phyloP scores from a whole-genome alignment of 2,113 vertebrate species.

The Athene cunicularia region DNA sequence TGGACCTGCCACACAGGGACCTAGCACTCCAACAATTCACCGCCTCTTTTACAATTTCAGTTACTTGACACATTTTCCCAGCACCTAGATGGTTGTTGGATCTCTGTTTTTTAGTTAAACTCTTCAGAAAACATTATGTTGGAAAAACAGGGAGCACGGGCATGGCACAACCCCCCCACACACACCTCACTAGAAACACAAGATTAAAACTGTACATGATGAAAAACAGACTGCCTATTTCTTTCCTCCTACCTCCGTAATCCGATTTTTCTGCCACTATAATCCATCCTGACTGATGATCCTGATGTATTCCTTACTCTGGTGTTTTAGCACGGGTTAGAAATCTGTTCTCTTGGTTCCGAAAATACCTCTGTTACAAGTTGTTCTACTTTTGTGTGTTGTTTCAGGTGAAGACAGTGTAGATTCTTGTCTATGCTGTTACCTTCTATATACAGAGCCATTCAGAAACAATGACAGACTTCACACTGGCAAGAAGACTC shows the following conservation, averaged over 20 bases:
- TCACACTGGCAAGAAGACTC: not conserved
- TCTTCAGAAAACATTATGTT: not conserved
- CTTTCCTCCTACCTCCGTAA: not conserved
- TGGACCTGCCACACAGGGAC: not conserved
- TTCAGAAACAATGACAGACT: not conserved
- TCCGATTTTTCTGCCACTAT: not conserved
- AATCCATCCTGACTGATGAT: not conserved
- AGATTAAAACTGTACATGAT: not conserved
- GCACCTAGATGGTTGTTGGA: not conserved
- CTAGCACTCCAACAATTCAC: not conserved
- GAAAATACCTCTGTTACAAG: not conserved
- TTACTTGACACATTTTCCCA: not conserved
- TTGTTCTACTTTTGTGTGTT: not conserved
- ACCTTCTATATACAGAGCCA: not conserved
- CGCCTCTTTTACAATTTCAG: not conserved
- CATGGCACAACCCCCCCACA: not conserved
- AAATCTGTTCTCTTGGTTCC: not conserved
- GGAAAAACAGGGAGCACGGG: not conserved
- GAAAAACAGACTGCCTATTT: not conserved
- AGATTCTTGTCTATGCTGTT: not conserved
- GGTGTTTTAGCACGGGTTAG: not conserved
- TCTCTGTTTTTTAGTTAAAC: not conserved
- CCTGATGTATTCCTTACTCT: not conserved
- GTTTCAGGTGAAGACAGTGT: not conserved
- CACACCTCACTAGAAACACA: not conserved